phyloP scores from a whole-genome alignment of 2,113 vertebrate species.

The Tinamus guttatus region DNA sequence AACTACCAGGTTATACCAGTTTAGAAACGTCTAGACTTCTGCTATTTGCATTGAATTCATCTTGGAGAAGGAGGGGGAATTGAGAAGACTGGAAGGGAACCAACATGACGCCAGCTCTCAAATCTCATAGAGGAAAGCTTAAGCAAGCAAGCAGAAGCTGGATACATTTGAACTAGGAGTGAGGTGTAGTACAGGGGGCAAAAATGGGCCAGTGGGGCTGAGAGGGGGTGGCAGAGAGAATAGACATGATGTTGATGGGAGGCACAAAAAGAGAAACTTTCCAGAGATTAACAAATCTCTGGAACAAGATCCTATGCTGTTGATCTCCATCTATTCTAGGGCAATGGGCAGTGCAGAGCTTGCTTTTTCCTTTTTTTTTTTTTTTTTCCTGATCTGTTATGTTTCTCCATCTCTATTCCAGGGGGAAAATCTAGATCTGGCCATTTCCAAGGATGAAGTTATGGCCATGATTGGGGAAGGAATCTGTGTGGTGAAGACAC shows the following conservation, averaged over 20 bases:
- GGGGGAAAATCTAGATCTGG: slow-evolving; percentile 95
- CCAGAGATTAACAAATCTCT: no score
- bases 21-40: not conserved
- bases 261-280: no score
- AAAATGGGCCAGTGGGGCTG: no score
- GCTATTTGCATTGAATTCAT: not conserved
- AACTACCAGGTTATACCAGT: not conserved
- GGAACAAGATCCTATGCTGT: no score
- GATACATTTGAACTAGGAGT: not conserved
- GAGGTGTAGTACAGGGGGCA: not conserved
- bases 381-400: not conserved
- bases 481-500: slow-evolving; percentile 91
- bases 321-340: not conserved
- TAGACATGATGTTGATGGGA: no score
- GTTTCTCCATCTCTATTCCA: slow-evolving; percentile 56
- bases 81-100: not conserved
- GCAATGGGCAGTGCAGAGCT: not conserved
- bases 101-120: not conserved
- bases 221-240: no score
- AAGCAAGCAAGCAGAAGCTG: not conserved
- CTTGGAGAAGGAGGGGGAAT: not conserved
- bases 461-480: slow-evolving; percentile 93
- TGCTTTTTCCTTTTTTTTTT: no score
- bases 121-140: not conserved
- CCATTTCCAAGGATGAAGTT: slow-evolving; percentile 96